Evolutionary conservation across 2,797 vertebrate species (phyloP).

Genomic region (Melanotaenia trifasciata): DNA sequence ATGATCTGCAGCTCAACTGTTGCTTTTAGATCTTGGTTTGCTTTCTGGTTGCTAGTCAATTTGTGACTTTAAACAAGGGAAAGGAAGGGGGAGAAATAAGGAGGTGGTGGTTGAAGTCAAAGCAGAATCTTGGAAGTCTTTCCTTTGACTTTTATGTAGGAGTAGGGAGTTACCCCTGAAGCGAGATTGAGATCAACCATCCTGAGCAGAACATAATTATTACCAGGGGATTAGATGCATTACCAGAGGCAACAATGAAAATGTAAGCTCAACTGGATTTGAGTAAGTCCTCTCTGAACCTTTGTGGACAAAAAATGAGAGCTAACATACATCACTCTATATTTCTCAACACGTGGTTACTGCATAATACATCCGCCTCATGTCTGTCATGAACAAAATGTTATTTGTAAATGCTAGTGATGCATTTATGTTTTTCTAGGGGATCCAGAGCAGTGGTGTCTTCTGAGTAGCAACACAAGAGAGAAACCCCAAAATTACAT

Average conservation of each 20-base stretch:
- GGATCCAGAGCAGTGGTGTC: conserved; percentile 13
- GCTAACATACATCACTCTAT: conserved; percentile 7
- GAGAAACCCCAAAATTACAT: conserved; percentile 22
- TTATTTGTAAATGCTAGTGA: conserved; percentile 19
- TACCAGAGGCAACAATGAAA: conserved; percentile 21
- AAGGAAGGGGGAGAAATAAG: neutral
- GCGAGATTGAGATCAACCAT: conserved; percentile 33
- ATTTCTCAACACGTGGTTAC: neutral
- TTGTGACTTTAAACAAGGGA: conserved; percentile 8
- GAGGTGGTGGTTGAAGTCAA: conserved; percentile 9
- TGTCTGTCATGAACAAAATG: conserved; percentile 6
- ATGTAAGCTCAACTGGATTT: conserved; percentile 7
- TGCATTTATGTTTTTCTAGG: conserved; percentile 18
- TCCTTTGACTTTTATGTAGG: conserved; percentile 32
- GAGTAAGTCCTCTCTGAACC: conserved; percentile 13
- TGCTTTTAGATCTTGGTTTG: conserved; percentile 33
- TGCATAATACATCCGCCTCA: neutral
- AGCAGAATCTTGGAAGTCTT: conserved; percentile 23
- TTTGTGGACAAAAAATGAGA: conserved; percentile 9
- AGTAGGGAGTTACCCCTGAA: conserved; percentile 1
- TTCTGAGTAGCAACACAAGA: conserved; percentile 10
- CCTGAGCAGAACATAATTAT: conserved; percentile 40
- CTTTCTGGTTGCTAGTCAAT: conserved; percentile 1
- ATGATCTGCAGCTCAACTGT: conserved; percentile 20
- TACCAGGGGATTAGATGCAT: conserved; percentile 20